Percentiles rank a stretch among this genome's conserved stretches.
These are phyloP conservation scores for Galago senegalensis DNA, from an alignment of 2,797 vertebrate genomes.

Conservation along the genomic window DNA sequence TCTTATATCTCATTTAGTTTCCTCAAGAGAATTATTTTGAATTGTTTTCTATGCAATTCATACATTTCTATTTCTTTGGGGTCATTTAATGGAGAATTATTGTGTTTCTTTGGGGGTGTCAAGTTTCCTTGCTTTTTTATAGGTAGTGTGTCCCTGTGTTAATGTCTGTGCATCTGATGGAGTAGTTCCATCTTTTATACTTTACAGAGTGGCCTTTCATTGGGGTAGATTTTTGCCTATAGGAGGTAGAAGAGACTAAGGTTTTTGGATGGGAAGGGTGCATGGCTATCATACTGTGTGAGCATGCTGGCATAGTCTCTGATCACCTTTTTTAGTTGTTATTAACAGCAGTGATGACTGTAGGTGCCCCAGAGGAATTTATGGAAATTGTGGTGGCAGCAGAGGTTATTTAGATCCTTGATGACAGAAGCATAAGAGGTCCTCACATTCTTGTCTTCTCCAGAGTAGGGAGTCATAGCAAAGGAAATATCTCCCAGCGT, in stretches of 20 bases:
- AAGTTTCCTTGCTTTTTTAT: too few species aligned
- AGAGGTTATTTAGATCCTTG: background rate
- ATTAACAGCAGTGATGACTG: too few species aligned
- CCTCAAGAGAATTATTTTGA: too few species aligned
- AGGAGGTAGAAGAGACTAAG: background rate
- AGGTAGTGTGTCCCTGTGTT: too few species aligned
- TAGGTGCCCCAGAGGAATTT: background rate
- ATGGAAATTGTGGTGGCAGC: background rate
- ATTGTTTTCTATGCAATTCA: too few species aligned
- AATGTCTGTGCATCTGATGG: too few species aligned
- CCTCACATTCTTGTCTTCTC: background rate
- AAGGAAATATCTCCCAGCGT: background rate
- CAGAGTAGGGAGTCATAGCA: background rate
- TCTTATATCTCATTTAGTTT: too few species aligned
- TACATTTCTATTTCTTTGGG: too few species aligned
- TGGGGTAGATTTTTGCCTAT: background rate
- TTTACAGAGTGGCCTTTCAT: too few species aligned
- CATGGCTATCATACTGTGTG: background rate
- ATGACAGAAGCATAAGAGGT: background rate
- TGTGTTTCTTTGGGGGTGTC: too few species aligned
- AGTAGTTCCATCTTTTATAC: too few species aligned
- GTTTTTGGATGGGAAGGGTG: background rate
- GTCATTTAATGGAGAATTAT: too few species aligned
- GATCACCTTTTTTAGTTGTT: background rate
- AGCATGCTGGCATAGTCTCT: background rate